Base-by-base conservation (phyloP, 64 coral and sea anemone species). In the Stichodactyla helianthus region DNA sequence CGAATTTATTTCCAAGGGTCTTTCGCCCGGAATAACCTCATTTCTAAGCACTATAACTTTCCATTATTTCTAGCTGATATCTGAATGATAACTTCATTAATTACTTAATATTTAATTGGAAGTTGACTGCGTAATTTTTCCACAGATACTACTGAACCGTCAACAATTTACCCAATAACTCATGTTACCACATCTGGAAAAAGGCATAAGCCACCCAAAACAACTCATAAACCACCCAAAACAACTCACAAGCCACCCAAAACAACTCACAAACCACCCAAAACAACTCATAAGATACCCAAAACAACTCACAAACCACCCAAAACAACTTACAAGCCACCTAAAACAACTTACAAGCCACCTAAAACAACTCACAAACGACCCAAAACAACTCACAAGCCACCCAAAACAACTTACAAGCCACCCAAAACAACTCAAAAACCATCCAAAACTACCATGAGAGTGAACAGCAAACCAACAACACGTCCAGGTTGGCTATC, bases 141-240 rank as follows among this genome's bases (percentile, higher is more conserved):
- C 68, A 74, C 68, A 74, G 68, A 74, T 74, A 7, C 68, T 74
- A 74, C 68, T 74, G 68, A 7, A 74, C 68, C 25, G 68, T 23
- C 68, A 74, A 74, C 68, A 74, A 74, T 12, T 23, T 27, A 74
- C 25, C 4, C 68, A 9, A 74, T 20, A 20, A 22, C 6, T 26
- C 63, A 68, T 68, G 63, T 74, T 31, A 74, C 68, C 22, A 74
- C 68, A 65, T 22, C 62, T 65, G 62, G 62, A 22, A 65, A 19
- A 22, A 65, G 4, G 7, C 22, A 65, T 65, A 22, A 65, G 22
- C 7, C 62, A 65, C 62, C 62, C 5, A 22, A 65, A 22, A 65
- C 18, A n/a, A 65, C 62, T 0, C 19, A 65, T 19, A 65, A 65
- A 23, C 18, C 62, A 65, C 35, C 35, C 35, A 65, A 65, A 65